Conservation (phyloP, 2,888 invertebrate genomes). For the Frankliniella fusca region DNA sequence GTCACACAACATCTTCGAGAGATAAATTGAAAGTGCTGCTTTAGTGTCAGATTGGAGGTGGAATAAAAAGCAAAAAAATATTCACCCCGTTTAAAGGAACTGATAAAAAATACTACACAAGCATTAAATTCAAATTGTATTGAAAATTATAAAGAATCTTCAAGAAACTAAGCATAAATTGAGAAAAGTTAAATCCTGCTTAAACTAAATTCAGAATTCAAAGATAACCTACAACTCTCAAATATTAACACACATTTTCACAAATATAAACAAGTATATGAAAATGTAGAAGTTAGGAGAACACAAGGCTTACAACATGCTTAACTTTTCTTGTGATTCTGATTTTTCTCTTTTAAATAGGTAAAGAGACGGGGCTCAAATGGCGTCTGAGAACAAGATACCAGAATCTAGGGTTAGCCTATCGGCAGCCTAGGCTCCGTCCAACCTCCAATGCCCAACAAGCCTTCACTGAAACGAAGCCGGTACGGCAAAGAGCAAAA, state of each 20-base stretch:
- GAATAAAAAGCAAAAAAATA: too few species aligned
- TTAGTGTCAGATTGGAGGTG: too few species aligned
- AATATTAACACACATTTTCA: background rate
- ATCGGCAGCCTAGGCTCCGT: background rate
- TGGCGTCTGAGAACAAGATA: background rate
- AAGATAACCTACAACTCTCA: background rate
- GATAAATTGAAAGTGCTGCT: too few species aligned
- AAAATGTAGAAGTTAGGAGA: too few species aligned
- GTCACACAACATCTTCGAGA: too few species aligned
- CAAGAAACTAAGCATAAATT: background rate
- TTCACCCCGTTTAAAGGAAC: too few species aligned
- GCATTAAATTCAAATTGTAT: background rate
- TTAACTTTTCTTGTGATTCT: too few species aligned
- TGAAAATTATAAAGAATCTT: background rate
- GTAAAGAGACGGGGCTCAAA: too few species aligned
- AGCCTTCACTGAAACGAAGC: background rate
- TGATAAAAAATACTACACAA: background rate
- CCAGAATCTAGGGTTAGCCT: background rate
- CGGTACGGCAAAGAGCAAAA: background rate
- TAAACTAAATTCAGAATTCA: background rate
- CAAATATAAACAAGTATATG: background rate
- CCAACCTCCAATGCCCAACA: background rate
- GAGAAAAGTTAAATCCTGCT: background rate
- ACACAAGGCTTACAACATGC: too few species aligned
- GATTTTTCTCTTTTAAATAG: too few species aligned